phyloP scores from a whole-genome alignment of 37 sponge, comb jelly and placozoan genomes.

The Ianthella basta region DNA sequence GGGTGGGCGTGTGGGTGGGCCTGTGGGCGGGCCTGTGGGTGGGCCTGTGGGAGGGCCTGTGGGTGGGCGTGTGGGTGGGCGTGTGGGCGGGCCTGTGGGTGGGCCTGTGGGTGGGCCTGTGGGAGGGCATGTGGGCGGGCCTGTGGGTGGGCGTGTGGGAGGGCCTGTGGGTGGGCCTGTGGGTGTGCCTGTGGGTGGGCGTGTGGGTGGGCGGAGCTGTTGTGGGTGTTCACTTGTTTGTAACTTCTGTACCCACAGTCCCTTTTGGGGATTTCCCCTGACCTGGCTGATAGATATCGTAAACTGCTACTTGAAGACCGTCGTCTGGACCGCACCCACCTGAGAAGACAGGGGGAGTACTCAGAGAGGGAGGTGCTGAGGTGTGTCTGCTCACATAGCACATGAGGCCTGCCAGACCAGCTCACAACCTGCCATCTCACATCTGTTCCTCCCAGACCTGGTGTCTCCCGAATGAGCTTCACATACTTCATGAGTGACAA shows the following conservation, averaged over 20 bases:
- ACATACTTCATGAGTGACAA: conserved; percentile 80
- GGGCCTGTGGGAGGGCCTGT: conserved; percentile 6
- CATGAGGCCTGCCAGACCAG: background rate
- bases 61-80: too few relatives aligned
- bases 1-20: background rate
- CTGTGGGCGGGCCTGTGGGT: conserved; percentile 32
- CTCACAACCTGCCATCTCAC: background rate
- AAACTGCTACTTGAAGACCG: conserved; percentile 78
- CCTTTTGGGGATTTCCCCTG: conserved; percentile 76
- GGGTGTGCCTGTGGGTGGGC: background rate
- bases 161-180: too few relatives aligned
- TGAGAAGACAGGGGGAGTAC: conserved; percentile 71
- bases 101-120: too few relatives aligned
- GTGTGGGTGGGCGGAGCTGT: background rate
- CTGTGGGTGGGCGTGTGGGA: too few relatives aligned
- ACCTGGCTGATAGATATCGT: conserved; percentile 60
- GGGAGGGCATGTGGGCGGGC: too few relatives aligned
- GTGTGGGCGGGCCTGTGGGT: too few relatives aligned
- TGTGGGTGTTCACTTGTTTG: too few relatives aligned
- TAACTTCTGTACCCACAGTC: conserved; percentile 18
- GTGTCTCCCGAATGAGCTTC: conserved; percentile 74
- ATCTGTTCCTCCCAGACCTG: conserved; percentile 58
- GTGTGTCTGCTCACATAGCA: background rate
- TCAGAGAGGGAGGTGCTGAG: conserved; percentile 83
- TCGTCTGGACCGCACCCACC: conserved; percentile 68